Evolutionary conservation across 2,113 vertebrate species (phyloP).

Genomic region (Megalops atlanticus): DNA sequence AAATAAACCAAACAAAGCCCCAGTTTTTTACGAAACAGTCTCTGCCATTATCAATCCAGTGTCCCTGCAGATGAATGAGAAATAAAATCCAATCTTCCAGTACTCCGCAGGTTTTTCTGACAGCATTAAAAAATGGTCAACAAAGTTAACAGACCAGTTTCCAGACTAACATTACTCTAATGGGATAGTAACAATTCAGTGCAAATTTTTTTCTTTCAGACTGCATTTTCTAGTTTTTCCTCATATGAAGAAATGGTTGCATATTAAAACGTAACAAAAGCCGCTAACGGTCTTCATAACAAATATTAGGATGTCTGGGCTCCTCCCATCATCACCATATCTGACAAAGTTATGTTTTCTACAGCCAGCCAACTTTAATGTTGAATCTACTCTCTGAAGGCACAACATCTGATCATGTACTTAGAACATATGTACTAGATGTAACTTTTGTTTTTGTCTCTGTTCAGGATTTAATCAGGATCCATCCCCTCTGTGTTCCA

Average conservation of each 20-base stretch:
- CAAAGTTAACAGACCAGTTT: conserved; percentile 88
- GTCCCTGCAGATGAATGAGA: conserved; percentile 84
- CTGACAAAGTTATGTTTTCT: conserved; percentile 84
- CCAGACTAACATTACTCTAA: conserved; percentile 86
- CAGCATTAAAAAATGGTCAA: conserved; percentile 70
- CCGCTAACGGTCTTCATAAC: conserved; percentile 94
- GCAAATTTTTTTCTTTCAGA: conserved; percentile 84
- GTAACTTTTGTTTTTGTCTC: conserved; percentile 81
- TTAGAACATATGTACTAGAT: conserved; percentile 89
- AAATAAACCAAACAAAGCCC: conserved; percentile 98
- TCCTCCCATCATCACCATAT: conserved; percentile 73
- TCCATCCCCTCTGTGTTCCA: conserved; percentile 86
- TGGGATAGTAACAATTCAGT: conserved; percentile 94
- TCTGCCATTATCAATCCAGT: conserved; percentile 83
- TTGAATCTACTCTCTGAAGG: conserved; percentile 99
- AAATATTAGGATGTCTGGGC: conserved; percentile 80
- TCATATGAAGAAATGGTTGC: conserved; percentile 97
- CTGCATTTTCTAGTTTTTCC: conserved; percentile 86
- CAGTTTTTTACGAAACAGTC: conserved; percentile 86
- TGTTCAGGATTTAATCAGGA: conserved; percentile 66
- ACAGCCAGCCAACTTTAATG: conserved; percentile 91
- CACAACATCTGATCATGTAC: conserved; percentile 96
- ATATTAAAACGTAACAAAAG: conserved; percentile 99
- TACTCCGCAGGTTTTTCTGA: conserved; percentile 73
- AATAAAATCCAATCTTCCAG: conserved; percentile 78